Evolutionary conservation across 30 jellyfish, hydroid and myxozoan genomes (phyloP).

Genomic region (Aurelia aurita): DNA sequence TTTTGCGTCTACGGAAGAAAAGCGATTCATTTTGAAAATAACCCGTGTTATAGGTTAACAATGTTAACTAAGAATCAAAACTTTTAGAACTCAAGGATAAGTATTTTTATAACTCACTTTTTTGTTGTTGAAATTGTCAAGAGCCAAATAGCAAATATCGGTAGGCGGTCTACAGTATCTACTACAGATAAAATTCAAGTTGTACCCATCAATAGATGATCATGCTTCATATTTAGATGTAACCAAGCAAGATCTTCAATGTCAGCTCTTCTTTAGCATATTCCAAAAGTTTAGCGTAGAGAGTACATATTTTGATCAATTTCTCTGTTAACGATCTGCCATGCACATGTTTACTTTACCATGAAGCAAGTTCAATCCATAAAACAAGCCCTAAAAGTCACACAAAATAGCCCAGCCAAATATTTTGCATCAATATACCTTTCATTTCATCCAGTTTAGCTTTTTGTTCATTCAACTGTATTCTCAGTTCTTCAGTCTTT

Average conservation of each 20-base stretch:
- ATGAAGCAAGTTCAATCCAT: background rate
- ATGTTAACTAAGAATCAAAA: background rate
- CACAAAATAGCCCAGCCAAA: background rate
- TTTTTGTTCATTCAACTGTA: constrained; percentile 69
- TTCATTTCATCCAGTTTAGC: constrained; percentile 82
- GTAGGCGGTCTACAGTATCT: too few species aligned
- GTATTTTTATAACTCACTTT: too few species aligned
- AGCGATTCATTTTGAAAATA: background rate
- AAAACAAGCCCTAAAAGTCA: background rate
- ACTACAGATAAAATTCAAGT: too few species aligned
- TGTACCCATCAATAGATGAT: too few species aligned
- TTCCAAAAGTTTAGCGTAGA: too few species aligned
- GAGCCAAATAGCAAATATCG: too few species aligned
- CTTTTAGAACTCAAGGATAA: background rate
- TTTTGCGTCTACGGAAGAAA: constrained; percentile 70
- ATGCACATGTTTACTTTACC: background rate
- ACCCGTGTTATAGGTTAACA: background rate
- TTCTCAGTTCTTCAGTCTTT: constrained; percentile 48
- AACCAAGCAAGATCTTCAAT: too few species aligned
- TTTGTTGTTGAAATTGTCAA: too few species aligned
- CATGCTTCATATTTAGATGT: too few species aligned
- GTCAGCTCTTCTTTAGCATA: too few species aligned
- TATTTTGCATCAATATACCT: constrained; percentile 23
- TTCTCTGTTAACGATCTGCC: too few species aligned
- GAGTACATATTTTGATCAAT: too few species aligned